These are phyloP conservation scores for Nomada lathburiana DNA, from an alignment of 2,888 invertebrate species.

Conservation along the genomic window DNA sequence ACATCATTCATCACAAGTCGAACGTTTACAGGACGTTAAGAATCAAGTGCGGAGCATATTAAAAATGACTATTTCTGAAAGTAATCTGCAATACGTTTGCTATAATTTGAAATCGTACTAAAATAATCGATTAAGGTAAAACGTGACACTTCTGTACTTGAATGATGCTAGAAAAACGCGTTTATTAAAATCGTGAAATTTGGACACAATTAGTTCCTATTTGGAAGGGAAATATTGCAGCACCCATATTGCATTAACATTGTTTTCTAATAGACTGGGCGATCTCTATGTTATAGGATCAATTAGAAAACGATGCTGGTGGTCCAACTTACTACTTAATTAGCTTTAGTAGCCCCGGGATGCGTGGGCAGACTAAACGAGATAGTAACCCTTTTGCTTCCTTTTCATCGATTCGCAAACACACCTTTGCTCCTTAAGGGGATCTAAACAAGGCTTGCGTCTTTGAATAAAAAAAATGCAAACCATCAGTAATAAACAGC, in stretches of 20 bases:
- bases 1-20: background rate
- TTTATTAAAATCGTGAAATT: no score
- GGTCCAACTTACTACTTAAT: conserved; percentile 77
- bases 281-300: conserved; percentile 1
- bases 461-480: conserved; percentile 50
- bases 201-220: no score
- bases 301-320: conserved; percentile 66
- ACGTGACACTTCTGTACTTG: no score
- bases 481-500: background rate
- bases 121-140: no score
- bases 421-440: conserved; percentile 45
- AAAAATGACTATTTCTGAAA: no score
- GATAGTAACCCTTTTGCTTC: conserved; percentile 33
- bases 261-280: no score
- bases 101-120: no score
- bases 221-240: background rate
- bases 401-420: conserved; percentile 48
- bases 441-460: conserved; percentile 39
- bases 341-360: conserved; percentile 64
- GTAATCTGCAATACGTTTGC: background rate
- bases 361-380: conserved; percentile 49
- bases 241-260: no score
- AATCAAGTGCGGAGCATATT: no score
- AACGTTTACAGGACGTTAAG: background rate
- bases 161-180: no score